phyloP scores from a whole-genome alignment of 2,797 vertebrate species.

The Macroramphosus scolopax region DNA sequence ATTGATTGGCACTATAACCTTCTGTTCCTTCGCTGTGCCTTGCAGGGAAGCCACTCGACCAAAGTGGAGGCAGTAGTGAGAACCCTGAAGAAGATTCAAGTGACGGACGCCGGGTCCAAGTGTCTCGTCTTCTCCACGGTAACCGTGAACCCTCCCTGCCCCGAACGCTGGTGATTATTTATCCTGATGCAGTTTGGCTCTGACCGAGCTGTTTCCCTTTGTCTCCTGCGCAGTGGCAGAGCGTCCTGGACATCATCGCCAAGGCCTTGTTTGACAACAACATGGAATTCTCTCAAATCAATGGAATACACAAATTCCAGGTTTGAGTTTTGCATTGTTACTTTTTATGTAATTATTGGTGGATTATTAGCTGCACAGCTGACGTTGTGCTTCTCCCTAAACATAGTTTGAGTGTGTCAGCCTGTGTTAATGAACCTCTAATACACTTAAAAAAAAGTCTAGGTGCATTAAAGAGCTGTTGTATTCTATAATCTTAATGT shows the following conservation, averaged over 20 bases:
- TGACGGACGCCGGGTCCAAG: conserved; percentile 89
- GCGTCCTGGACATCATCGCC: conserved; percentile 96
- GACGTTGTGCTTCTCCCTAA: too few relatives aligned
- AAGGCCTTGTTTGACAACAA: conserved; percentile 97
- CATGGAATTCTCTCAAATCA: conserved; percentile 96
- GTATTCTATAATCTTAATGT: too few relatives aligned
- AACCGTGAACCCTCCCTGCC: conserved; percentile 47
- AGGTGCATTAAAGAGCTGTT: too few relatives aligned
- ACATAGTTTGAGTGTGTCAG: too few relatives aligned
- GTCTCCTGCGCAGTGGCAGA: conserved; percentile 86
- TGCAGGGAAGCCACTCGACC: conserved; percentile 96
- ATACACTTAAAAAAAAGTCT: too few relatives aligned
- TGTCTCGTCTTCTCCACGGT: conserved; percentile 98
- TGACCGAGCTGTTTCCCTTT: conserved; percentile 15
- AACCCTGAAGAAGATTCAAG: conserved; percentile 93
- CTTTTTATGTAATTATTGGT: not conserved
- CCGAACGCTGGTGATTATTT: conserved; percentile 3
- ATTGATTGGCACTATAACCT: too few relatives aligned
- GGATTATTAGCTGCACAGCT: not conserved
- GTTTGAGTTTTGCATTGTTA: conserved; percentile 66
- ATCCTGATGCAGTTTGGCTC: conserved; percentile 15
- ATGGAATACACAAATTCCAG: conserved; percentile 96
- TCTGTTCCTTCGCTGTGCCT: conserved; percentile 7
- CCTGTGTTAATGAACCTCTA: too few relatives aligned
- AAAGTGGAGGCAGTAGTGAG: conserved; percentile 98